Evolutionary conservation across 92 coral and sea anemone genomes (phyloP), one percentile per base, ranked within the genome.

Genomic region (Metridium senile): DNA sequence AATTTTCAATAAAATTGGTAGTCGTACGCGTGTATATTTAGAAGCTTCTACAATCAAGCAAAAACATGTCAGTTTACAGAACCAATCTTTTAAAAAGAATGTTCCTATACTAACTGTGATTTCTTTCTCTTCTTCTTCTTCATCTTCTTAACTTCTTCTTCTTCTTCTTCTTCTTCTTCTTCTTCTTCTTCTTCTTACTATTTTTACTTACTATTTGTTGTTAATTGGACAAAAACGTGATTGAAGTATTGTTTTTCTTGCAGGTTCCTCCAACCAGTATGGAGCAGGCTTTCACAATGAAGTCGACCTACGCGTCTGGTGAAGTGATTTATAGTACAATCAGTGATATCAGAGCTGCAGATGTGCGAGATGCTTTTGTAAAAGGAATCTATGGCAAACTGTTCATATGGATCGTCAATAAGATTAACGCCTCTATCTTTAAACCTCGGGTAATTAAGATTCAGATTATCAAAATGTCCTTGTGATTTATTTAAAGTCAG

Each of bases 331-430:
- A 91, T 66, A 93, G 97, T 58, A 97, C 98, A 19, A 70, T 94
- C 32, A 76, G 89, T 46, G 88, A 76, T n/a, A 91, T 79, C 30
- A 81, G 82, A 52, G 93, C 98, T 4, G 78, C 83, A n/a, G 84
- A 94, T 49, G 87, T 94, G 43, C 82, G 98, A 65, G 98, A 94
- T 80, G 98, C 98, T 19, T 93, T 94, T 63, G 98, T 91, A 26
- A 94, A 94, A 76, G 98, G 98, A 75, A 77, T 94, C 25, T 94
- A 94, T 58, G 93, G 98, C 33, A 71, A 90, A 31, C 81, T 91
- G 1, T 94, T 94, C 51, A 88, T 94, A 51, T 94, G 97, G 91
- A 94, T 94, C 59, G 97, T 94, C 27, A 68, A 86, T 54, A 94
- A 92, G 68, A 91, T 94, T 43, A 94, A 94, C 83, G 64, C 89